Evolutionary conservation across 2,113 vertebrate genomes (phyloP), one percentile per base, ranked within the genome.

Genomic region (Riparia riparia): DNA sequence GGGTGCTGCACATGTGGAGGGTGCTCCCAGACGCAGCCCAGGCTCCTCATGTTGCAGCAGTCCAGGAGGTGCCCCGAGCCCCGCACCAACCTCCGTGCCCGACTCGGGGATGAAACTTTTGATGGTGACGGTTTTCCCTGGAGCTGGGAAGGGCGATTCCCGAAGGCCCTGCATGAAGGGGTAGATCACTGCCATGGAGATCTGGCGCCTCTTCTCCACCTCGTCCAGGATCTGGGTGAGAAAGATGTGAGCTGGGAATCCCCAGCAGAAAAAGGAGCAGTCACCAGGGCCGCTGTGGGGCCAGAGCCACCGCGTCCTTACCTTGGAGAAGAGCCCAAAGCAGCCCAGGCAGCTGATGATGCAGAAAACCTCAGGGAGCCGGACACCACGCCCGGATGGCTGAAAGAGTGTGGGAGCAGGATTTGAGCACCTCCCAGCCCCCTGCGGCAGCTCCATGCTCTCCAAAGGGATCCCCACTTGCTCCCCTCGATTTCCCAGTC

Each of bases 131-230:
- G 98, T 99, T 97, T 98, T 98, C 49, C 99, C 99, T 0, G 99
- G 99, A 12, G 99, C 99, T 6, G 99, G 99, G 95, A 99, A 99
- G 14, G 98, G 92, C 0, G 99, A 98, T 95, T 99, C 99, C 66
- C 99, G 97, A 24, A 99, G 98, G 70, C 99, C 99, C 96, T 99
- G 99, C 99, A 99, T 99, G 98, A 99, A 99, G 9, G 99, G 99
- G 94, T 99, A 99, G 80, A 99, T 99, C 97, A 99, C 99, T 0
- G 99, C 99, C 98, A 98, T 98, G 93, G 99, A 99, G 92, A 99
- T 99, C 98, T 99, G 99, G 29, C 99, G 98, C 19, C 99, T 97
- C 97, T 99, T 99, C 97, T 99, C 99, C 92, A 99, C 99, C 97
- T 99, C 99, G 0, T 99, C 99, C 90, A 99, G 98, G 94, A 99